Base-by-base conservation (phyloP, 1,140 invertebrate genomes). In the Plodia interpunctella region DNA sequence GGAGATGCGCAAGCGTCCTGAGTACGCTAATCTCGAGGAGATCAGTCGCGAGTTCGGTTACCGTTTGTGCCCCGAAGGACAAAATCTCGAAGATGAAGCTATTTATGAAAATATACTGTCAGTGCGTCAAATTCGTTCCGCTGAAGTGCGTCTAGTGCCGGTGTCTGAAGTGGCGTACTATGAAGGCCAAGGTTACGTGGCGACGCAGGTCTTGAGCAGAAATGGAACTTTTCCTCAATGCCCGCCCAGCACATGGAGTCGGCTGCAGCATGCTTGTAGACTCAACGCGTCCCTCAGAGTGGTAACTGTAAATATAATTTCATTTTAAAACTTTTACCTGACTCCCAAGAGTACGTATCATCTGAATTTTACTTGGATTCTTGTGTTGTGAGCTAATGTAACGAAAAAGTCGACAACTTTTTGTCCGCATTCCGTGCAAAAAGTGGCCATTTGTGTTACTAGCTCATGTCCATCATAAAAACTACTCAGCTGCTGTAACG, bases 141-240 rank as follows among this genome's bases (percentile, higher is more conserved):
- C 88, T 72, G 87, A 89, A 80, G 85, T 90, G 74, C 79, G 87
- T 70, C 80, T 87, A 75, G 87, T 90, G 77, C 81, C 88, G 58
- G 79, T 85, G 66, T 86, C 81, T 15, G 85, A 90, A 69, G 85
- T 88, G 64, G 80, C 78, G 52, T 86, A 84, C 75, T 87, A 83
- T 65, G 80, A 83, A 65, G 82, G 79, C 25, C 86, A 88, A 79
- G 87, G 88, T 68, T 89, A 90, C 75, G 86, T 88, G 60, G 83
- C 87, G 19, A 83, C 83, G 54, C 83, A 88, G 66, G 80, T 89
- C 51, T 78, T 89, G 53, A 88, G 88, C 66, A 76, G 83, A 51
- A 90, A 88, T 59, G 88, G 89, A 50, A 90, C 89, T 30, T 90
- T 90, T 65, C 89, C 90, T 5, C 90, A 90, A 64, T 89, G 87